These are phyloP conservation scores for Phenganax subtilis DNA, from an alignment of 92 coral and sea anemone species.

Conservation along the genomic window DNA sequence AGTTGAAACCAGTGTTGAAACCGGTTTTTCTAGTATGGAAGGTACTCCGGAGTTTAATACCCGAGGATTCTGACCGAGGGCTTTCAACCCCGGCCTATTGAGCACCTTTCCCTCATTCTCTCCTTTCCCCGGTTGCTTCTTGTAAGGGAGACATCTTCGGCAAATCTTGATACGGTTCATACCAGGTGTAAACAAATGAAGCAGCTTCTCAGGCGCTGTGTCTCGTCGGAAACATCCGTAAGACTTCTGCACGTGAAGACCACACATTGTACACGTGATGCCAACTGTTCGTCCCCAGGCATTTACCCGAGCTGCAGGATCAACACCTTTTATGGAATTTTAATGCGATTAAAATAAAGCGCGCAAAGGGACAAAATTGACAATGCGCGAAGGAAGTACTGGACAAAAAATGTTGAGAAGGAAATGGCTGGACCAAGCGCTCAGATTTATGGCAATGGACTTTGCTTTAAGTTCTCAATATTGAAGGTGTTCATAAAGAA, in stretches of 20 bases:
- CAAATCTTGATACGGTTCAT: constrained; percentile 85
- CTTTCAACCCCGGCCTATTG: constrained; percentile 43
- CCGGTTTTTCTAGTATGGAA: constrained; percentile 41
- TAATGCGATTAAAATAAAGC: background rate
- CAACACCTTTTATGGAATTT: constrained; percentile 47
- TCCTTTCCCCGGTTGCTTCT: constrained; percentile 72
- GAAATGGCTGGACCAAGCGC: too few species aligned
- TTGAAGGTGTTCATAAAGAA: too few species aligned
- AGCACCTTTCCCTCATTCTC: constrained; percentile 32
- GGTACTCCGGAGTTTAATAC: constrained; percentile 51
- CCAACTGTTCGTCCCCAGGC: constrained; percentile 65
- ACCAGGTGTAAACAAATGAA: constrained; percentile 67
- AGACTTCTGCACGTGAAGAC: constrained; percentile 82
- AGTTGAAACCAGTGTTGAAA: constrained; percentile 17
- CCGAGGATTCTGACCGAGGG: constrained; percentile 46
- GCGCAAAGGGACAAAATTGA: too few species aligned
- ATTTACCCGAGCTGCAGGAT: constrained; percentile 47
- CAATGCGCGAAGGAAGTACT: too few species aligned
- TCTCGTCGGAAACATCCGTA: constrained; percentile 91
- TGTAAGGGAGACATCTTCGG: constrained; percentile 91
- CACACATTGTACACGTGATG: constrained; percentile 75
- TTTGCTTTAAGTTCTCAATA: too few species aligned
- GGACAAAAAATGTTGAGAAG: too few species aligned
- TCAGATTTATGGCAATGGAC: too few species aligned
- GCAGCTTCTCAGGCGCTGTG: constrained; percentile 80